Percentiles rank a stretch among this genome's conserved stretches.
These are phyloP conservation scores for Oriolus oriolus DNA, from an alignment of 2,113 vertebrate species.

Conservation along the genomic window DNA sequence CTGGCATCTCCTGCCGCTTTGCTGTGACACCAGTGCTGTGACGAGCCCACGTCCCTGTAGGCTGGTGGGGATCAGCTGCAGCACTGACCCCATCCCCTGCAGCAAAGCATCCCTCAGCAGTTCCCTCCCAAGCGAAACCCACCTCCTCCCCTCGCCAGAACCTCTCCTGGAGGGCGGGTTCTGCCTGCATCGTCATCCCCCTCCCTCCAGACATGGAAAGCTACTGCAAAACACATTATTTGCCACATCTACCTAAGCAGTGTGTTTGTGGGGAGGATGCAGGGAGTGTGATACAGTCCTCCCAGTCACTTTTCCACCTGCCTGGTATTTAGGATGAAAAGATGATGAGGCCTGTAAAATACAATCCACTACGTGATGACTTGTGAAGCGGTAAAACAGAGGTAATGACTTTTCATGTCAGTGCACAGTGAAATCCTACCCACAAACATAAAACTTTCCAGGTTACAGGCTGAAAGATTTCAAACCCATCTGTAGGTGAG, in stretches of 20 bases:
- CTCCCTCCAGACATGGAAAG: background rate
- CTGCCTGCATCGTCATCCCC: background rate
- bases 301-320: background rate
- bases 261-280: background rate
- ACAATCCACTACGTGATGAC: background rate
- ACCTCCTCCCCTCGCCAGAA: fast-evolving
- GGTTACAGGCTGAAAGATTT: background rate
- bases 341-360: background rate
- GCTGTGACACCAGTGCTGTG: background rate
- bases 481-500: background rate
- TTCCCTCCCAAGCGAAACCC: background rate
- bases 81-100: background rate
- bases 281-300: background rate
- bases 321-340: background rate
- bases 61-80: background rate
- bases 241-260: background rate
- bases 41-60: fast-evolving
- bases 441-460: background rate
- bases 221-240: background rate
- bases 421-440: conserved; percentile 1
- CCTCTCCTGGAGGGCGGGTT: background rate
- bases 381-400: conserved; percentile 3
- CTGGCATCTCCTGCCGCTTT: background rate
- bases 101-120: background rate
- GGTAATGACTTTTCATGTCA: conserved; percentile 7